Base-by-base conservation (phyloP, 1,140 invertebrate genomes). In the Goniozus legneri region DNA sequence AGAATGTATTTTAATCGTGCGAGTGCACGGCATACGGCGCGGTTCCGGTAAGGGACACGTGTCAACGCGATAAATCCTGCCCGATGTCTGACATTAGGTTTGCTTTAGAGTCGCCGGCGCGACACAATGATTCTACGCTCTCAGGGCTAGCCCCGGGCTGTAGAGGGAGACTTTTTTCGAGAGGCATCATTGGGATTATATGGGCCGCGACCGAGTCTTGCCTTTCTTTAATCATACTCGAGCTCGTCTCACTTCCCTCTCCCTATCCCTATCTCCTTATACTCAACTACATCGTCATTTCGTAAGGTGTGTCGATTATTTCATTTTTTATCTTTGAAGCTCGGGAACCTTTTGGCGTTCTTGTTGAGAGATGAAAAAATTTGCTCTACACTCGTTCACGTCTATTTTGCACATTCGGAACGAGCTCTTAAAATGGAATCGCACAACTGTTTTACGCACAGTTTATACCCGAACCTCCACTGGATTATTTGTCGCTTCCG, bases 401-500 rank as follows among this genome's bases (percentile, higher is more conserved):
- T n/a, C n/a, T n/a, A n/a, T n/a, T n/a, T n/a, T n/a, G n/a, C n/a
- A n/a, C n/a, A n/a, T n/a, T n/a, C n/a, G n/a, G n/a, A n/a, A n/a
- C n/a, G n/a, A n/a, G n/a, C n/a, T n/a, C n/a, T n/a, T n/a, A n/a
- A n/a, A n/a, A n/a, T n/a, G n/a, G n/a, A n/a, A n/a, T 32, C 14
- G 19, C 22, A 41, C 53, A 60, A 65, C 58, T 45, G 46, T 50
- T 67, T 57, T 58, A 71, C 69, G 73, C 71, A 55, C 63, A 55
- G 71, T 75, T 73, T 72, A 62, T 62, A 56, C 66, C 70, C 68
- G 64, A 69, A 73, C 70, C 69, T 71, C 61, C 48, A 54, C 46
- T 47, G n/a, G 63, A 67, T 73, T 74, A 74, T 75, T 75, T 74
- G 69, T 74, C 66, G 67, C 73, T 74, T 75, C 71, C 71, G 73